Evolutionary conservation across 2,888 invertebrate species (phyloP).

Genomic region (Yponomeuta evonymella): DNA sequence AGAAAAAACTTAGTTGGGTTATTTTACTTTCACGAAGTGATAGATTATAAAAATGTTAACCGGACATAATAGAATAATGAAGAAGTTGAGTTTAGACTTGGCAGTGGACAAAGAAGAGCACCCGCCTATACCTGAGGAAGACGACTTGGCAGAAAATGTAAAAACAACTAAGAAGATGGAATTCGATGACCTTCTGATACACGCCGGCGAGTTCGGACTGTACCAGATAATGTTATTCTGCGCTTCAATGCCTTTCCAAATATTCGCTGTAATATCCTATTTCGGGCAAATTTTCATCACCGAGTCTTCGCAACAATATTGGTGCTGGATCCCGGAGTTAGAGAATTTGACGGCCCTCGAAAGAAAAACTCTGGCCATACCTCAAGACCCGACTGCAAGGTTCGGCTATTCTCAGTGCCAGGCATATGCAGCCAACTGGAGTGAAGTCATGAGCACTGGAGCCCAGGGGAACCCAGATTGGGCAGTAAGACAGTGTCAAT

Average conservation of each 20-base stretch:
- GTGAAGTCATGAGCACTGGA: conserved; percentile 16
- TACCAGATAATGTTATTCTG: conserved; percentile 20
- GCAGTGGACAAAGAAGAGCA: not conserved
- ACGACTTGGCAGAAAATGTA: not conserved
- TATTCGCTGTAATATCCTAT: conserved; percentile 20
- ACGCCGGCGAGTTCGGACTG: conserved; percentile 20
- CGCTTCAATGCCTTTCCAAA: conserved; percentile 20
- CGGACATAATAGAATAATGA: not conserved
- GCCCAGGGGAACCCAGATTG: conserved; percentile 8
- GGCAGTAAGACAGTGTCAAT: conserved; percentile 15
- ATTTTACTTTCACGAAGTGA: too few relatives aligned
- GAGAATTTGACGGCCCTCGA: conserved; percentile 20
- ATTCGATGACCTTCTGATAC: conserved; percentile 20
- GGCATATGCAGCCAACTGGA: conserved; percentile 22
- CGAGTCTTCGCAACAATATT: conserved; percentile 19
- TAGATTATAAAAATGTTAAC: conserved; percentile 2
- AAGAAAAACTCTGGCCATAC: conserved; percentile 20
- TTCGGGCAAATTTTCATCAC: conserved; percentile 21
- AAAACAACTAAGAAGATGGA: conserved; percentile 11
- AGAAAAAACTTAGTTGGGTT: too few relatives aligned
- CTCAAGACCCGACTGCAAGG: conserved; percentile 14
- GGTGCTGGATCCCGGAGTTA: conserved; percentile 23
- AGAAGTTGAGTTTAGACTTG: not conserved
- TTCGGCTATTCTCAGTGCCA: conserved; percentile 19
- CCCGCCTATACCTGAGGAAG: not conserved